These are phyloP conservation scores for Tychaedon coryphoeus DNA, from an alignment of 2,113 vertebrate genomes.

Conservation along the genomic window DNA sequence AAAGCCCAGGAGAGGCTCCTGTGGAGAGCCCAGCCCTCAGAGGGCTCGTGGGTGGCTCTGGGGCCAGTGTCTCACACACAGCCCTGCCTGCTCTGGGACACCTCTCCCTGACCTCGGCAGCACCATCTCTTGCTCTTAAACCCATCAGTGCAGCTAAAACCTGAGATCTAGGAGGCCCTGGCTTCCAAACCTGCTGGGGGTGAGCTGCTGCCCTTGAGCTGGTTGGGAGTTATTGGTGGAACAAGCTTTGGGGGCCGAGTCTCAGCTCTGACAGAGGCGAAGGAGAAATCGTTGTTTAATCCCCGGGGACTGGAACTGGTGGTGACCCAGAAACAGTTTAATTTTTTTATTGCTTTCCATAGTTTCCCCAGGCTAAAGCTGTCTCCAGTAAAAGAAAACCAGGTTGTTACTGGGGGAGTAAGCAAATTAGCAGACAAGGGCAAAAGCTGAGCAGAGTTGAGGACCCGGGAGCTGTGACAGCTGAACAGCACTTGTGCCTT, in stretches of 20 bases:
- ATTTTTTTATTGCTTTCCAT: constrained; percentile 68
- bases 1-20: background rate
- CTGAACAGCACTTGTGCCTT: background rate
- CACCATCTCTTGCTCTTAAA: background rate
- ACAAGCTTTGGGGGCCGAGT: constrained; percentile 60
- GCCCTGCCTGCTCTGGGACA: background rate
- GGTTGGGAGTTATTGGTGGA: constrained; percentile 66
- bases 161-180: background rate
- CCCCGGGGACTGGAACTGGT: constrained; percentile 51
- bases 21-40: background rate
- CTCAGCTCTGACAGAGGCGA: constrained; percentile 32
- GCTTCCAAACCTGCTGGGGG: background rate
- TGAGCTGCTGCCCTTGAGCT: constrained; percentile 13
- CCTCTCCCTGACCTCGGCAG: background rate
- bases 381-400: constrained; percentile 22
- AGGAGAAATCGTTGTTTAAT: constrained; percentile 66
- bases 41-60: background rate
- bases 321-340: constrained; percentile 72
- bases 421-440: background rate
- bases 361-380: constrained; percentile 46
- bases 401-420: constrained; percentile 11
- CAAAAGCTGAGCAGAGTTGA: background rate
- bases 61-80: background rate
- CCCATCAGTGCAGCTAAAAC: background rate
- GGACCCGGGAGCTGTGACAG: background rate